Evolutionary conservation across 2,797 vertebrate species (phyloP).

Genomic region (Centroberyx gerrardi): DNA sequence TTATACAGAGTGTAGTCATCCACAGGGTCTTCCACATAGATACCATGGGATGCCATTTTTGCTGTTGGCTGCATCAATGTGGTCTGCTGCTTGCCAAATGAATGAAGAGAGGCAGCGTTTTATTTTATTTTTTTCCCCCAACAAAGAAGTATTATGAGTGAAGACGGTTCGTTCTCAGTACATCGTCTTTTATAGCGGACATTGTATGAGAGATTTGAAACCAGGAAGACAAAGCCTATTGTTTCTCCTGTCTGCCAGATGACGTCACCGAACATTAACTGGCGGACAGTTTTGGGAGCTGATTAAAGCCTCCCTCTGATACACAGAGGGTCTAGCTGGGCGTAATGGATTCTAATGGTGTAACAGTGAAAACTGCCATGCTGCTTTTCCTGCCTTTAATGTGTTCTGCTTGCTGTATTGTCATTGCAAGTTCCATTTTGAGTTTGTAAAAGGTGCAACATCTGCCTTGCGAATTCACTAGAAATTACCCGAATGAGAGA

Average conservation of each 20-base stretch:
- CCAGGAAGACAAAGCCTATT: slow-evolving; percentile 16
- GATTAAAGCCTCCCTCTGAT: slow-evolving; percentile 15
- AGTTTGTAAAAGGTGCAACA: no score
- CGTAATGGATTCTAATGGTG: slow-evolving; percentile 3
- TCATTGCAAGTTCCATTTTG: not conserved
- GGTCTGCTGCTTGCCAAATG: not conserved
- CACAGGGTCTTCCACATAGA: not conserved
- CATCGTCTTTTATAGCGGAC: slow-evolving; percentile 3
- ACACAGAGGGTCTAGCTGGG: not conserved
- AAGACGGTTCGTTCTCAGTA: not conserved
- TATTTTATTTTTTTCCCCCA: not conserved
- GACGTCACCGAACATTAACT: slow-evolving; percentile 16
- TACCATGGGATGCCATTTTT: slow-evolving; percentile 6
- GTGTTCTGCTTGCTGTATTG: slow-evolving; percentile 5
- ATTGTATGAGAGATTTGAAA: slow-evolving; percentile 14
- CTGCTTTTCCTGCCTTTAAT: slow-evolving; percentile 13
- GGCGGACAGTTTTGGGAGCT: slow-evolving; percentile 11
- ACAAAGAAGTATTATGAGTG: not conserved
- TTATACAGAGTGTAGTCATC: not conserved
- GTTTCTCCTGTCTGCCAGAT: slow-evolving; percentile 9
- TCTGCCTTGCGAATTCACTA: no score
- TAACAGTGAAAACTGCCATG: slow-evolving; percentile 21
- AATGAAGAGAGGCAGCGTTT: not conserved
- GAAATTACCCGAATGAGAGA: no score
- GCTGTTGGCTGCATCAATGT: slow-evolving; percentile 18